Conservation (phyloP, 2,113 vertebrate genomes). For the Cyanocitta stelleri region DNA sequence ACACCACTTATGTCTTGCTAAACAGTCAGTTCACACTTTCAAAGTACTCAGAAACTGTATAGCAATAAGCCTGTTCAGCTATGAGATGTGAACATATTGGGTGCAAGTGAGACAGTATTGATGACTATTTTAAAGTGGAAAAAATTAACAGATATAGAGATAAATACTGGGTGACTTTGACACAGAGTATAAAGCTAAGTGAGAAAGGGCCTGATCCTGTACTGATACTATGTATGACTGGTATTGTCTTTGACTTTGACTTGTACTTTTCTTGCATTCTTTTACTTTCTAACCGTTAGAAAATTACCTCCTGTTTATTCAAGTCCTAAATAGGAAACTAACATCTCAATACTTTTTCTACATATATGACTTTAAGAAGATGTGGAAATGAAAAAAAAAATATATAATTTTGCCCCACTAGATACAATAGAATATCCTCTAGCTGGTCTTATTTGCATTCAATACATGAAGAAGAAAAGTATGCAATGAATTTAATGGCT, state of each 20-base stretch:
- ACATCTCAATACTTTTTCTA: neutral
- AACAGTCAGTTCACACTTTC: neutral
- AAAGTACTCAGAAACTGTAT: neutral
- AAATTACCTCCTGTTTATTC: neutral
- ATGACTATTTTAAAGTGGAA: neutral
- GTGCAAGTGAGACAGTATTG: neutral
- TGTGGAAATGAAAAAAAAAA: neutral
- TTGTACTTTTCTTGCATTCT: neutral
- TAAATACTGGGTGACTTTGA: neutral
- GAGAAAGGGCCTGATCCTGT: neutral
- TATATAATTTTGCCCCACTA: neutral
- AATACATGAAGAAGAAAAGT: neutral
- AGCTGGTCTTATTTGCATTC: neutral
- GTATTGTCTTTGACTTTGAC: neutral
- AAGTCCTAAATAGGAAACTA: neutral
- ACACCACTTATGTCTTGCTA: neutral
- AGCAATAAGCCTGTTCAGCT: neutral
- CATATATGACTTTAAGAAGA: neutral
- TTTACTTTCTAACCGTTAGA: neutral
- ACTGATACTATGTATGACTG: neutral
- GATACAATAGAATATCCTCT: neutral
- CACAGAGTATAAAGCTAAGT: neutral
- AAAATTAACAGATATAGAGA: neutral
- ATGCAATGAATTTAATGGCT: neutral
- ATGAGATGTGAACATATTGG: neutral